A percentile compares a stretch with the other conserved stretches of the same genome.
Conservation (phyloP, 1,140 invertebrate species). For the Neodiprion pinetum region DNA sequence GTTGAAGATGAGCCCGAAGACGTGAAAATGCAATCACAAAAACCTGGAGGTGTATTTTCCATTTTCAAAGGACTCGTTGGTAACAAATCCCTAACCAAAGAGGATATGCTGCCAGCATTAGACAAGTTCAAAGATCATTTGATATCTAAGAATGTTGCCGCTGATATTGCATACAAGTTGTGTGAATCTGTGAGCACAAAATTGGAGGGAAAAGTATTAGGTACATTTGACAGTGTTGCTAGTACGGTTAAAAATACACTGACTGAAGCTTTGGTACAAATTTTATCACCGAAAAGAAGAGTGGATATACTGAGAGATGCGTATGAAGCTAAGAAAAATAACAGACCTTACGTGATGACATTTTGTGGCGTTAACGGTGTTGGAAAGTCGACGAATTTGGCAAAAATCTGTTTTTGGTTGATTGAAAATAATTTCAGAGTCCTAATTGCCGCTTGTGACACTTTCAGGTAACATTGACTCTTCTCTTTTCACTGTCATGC, state of each 20-base stretch:
- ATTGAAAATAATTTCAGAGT: slow-evolving; percentile 97
- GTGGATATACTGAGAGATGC: slow-evolving; percentile 98
- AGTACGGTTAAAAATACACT: slow-evolving; percentile 83
- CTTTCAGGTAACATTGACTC: slow-evolving; percentile 70
- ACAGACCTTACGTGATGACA: slow-evolving; percentile 92
- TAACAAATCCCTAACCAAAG: slow-evolving; percentile 75
- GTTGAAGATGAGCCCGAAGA: slow-evolving; percentile 64
- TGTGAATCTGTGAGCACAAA: slow-evolving; percentile 94
- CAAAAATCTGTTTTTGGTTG: slow-evolving; percentile 99
- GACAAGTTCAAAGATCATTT: slow-evolving; percentile 97
- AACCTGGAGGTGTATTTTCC: slow-evolving; percentile 74
- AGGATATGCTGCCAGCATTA: slow-evolving; percentile 84
- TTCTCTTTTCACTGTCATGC: slow-evolving; percentile 3
- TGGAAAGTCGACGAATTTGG: slow-evolving; percentile 99
- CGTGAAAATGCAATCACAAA: slow-evolving; percentile 48
- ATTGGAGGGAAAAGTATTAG: slow-evolving; percentile 92
- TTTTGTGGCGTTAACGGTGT: slow-evolving; percentile 99
- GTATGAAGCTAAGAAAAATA: slow-evolving; percentile 82
- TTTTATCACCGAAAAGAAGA: slow-evolving; percentile 92
- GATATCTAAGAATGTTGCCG: slow-evolving; percentile 97
- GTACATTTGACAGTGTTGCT: slow-evolving; percentile 92
- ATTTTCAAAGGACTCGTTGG: slow-evolving; percentile 89
- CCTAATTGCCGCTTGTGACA: slow-evolving; percentile 98
- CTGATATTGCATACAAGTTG: slow-evolving; percentile 93
- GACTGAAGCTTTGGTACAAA: slow-evolving; percentile 85